Conservation (phyloP, 2,888 invertebrate genomes). For the Actias luna region DNA sequence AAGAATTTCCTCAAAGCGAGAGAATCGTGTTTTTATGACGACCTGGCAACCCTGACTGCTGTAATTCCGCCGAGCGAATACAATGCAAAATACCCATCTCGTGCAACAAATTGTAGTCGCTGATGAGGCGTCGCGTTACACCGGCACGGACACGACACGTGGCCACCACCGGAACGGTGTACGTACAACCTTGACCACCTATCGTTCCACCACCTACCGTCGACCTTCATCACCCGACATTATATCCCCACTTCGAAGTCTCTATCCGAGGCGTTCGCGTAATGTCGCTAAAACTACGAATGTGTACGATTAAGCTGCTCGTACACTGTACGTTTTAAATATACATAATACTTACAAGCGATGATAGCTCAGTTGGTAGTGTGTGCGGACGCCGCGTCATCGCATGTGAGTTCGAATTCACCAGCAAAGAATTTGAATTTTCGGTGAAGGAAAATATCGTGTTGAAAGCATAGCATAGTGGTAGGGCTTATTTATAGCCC, state of each 20-base stretch:
- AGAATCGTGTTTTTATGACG: background rate
- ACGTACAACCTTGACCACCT: background rate
- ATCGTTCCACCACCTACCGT: background rate
- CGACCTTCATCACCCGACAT: background rate
- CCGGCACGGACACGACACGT: background rate
- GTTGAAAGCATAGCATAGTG: too few species aligned
- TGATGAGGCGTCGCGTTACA: background rate
- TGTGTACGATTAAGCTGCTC: background rate
- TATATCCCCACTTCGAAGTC: background rate
- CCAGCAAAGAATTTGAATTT: too few species aligned
- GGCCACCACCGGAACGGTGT: constrained; percentile 6
- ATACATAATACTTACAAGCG: too few species aligned
- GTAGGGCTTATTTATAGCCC: too few species aligned
- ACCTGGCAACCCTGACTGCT: background rate
- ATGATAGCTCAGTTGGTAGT: too few species aligned
- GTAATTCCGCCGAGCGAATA: background rate
- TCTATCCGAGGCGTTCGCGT: background rate
- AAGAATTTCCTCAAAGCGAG: too few species aligned
- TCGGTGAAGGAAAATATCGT: too few species aligned
- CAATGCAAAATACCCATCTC: background rate
- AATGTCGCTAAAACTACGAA: background rate
- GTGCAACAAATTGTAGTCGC: background rate
- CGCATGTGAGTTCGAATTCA: too few species aligned
- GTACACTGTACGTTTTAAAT: background rate
- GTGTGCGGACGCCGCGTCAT: too few species aligned